These are phyloP conservation scores for Oryzias javanicus DNA, from an alignment of 2,113 vertebrate species.

Conservation along the genomic window DNA sequence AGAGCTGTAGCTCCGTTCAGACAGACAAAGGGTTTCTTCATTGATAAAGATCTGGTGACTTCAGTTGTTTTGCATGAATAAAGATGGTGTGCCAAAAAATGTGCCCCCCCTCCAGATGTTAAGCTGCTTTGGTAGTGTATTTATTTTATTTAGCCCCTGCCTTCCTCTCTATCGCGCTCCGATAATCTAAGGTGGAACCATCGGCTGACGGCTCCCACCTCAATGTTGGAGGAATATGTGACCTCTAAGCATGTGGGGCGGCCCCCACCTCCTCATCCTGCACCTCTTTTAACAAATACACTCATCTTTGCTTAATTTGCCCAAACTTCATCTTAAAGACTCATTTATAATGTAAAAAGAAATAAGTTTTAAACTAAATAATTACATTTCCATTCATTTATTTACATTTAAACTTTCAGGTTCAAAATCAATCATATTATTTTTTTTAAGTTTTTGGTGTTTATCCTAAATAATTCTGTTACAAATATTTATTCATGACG, in stretches of 20 bases:
- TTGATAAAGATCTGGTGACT: conserved; percentile 39
- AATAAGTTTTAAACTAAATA: no score
- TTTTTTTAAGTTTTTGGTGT: background rate
- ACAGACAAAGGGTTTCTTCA: conserved; percentile 28
- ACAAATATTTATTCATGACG: no score
- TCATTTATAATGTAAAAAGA: no score
- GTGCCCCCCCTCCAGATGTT: conserved; percentile 17
- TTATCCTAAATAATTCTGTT: background rate
- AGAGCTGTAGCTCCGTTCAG: conserved; percentile 18
- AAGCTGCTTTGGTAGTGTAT: conserved; percentile 44
- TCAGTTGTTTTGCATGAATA: conserved; percentile 57
- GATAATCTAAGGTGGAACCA: conserved; percentile 59
- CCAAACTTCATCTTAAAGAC: no score
- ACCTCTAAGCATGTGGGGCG: conserved; percentile 42
- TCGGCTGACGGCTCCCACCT: conserved; percentile 26
- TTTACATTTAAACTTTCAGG: no score
- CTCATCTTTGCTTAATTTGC: no score
- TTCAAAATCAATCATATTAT: no score
- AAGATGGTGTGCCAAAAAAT: conserved; percentile 49
- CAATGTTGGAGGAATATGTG: conserved; percentile 32
- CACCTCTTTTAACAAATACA: no score
- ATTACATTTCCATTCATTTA: no score
- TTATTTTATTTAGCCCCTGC: conserved; percentile 41
- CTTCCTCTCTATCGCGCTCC: conserved; percentile 34
- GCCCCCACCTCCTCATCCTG: conserved; percentile 12